Evolutionary conservation across 2,113 vertebrate species (phyloP), one percentile per base, ranked within the genome.

Genomic region (Apistogramma diplotaenia): DNA sequence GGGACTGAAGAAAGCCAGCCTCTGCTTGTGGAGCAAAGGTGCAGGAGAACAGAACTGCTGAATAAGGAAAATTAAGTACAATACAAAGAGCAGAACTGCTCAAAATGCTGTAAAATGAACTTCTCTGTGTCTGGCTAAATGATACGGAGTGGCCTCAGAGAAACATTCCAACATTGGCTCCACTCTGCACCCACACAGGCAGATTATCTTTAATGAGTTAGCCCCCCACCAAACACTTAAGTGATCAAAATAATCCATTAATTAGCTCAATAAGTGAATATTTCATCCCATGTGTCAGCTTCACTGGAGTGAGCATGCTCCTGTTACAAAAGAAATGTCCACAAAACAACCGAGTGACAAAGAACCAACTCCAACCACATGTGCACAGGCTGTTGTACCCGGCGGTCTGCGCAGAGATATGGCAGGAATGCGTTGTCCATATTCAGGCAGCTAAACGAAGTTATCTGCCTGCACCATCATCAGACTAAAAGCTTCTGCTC

Each of bases 381-480:
- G 77, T 73, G 74, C 33, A 54, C 21, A 79, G 23, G 76, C 71
- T 43, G 61, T 49, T 74, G 78, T 81, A 83, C 55, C 80, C 71
- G 15, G 25, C 37, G 5, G 82, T 78, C 75, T 57, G 60, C 15
- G 82, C 72, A 58, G 53, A 89, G 65, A 82, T 59, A 88, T 46
- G 70, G 54, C 58, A 83, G 87, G 91, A 92, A 93, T 93, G 91
- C 62, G 62, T 76, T 82, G 90, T 85, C 86, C 67, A 6, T 55
- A 49, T 58, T 84, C 81, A 85, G 74, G 43, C 87, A 78, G 79
- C 88, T 74, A 91, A 91, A 93, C 92, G 89, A 92, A 91, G 86
- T 93, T 87, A 92, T 91, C 91, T 82, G 65, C 71, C 86, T 79
- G 85, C 82, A 90, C 70, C 85, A 88, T 94, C 92, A 89, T 85